These are phyloP conservation scores for Polydrusus tereticollis DNA, from an alignment of 2,888 invertebrate species.

Conservation along the genomic window DNA sequence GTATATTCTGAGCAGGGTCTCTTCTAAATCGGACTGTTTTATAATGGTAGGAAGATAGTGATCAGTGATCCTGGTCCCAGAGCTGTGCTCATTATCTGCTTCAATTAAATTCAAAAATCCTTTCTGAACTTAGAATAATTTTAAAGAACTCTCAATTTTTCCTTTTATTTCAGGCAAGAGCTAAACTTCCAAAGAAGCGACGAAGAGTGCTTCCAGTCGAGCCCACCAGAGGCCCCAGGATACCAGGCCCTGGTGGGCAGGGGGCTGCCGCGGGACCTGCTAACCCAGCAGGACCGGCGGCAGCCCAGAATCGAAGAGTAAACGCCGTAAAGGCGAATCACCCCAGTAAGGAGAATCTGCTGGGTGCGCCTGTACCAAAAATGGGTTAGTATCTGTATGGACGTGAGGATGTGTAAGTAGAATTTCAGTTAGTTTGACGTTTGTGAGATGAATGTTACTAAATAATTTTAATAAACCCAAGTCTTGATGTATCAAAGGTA, in stretches of 20 bases:
- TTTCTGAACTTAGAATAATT: too few relatives aligned
- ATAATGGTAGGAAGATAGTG: too few relatives aligned
- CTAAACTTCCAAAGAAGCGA: constrained; percentile 98
- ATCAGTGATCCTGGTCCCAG: too few relatives aligned
- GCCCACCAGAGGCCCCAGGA: constrained; percentile 81
- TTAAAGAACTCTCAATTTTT: not conserved
- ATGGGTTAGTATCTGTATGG: constrained; percentile 73
- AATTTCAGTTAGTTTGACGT: not conserved
- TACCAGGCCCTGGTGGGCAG: constrained; percentile 66
- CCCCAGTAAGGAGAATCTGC: constrained; percentile 77
- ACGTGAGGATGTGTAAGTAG: not conserved
- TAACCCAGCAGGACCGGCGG: constrained; percentile 69
- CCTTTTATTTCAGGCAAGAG: constrained; percentile 81
- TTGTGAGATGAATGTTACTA: too few relatives aligned
- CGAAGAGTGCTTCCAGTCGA: constrained; percentile 97
- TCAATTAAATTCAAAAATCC: too few relatives aligned
- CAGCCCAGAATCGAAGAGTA: constrained; percentile 81
- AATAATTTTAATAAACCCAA: too few relatives aligned
- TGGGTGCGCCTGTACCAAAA: constrained; percentile 71
- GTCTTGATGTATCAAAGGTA: too few relatives aligned
- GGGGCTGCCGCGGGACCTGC: constrained; percentile 57
- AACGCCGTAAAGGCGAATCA: constrained; percentile 91
- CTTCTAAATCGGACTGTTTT: too few relatives aligned
- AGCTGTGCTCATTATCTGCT: too few relatives aligned
- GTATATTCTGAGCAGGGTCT: too few relatives aligned